A percentile compares a stretch with the other conserved stretches of the same genome.
These are phyloP conservation scores for Forpus xanthops DNA, from an alignment of 2,797 vertebrate species.

Conservation along the genomic window DNA sequence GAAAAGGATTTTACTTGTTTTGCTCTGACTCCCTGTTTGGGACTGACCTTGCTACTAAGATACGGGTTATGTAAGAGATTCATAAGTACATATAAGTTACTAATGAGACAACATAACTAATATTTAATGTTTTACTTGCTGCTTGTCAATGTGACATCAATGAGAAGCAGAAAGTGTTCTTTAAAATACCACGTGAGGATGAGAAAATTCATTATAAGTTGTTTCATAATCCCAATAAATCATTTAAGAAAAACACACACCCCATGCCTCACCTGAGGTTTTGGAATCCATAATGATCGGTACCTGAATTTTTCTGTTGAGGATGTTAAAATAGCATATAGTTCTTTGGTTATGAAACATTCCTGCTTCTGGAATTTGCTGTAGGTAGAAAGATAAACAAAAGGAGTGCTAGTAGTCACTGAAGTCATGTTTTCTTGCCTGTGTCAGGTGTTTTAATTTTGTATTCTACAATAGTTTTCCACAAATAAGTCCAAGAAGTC, in stretches of 20 bases:
- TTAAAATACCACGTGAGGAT: neutral
- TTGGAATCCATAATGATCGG: constrained; percentile 14
- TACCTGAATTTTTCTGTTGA: constrained; percentile 32
- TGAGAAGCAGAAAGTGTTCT: neutral
- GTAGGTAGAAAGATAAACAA: constrained; percentile 28
- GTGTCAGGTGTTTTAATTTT: neutral
- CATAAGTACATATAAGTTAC: neutral
- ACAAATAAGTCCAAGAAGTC: neutral
- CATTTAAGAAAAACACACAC: neutral
- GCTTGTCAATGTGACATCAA: neutral
- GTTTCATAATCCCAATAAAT: constrained; percentile 35
- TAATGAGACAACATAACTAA: neutral
- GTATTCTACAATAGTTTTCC: neutral
- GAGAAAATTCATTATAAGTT: neutral
- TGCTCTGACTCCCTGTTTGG: neutral
- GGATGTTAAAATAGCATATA: neutral
- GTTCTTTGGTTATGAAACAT: neutral
- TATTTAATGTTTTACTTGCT: constrained; percentile 11
- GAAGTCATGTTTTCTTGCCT: neutral
- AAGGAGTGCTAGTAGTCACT: neutral
- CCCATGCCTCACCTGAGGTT: constrained; percentile 15
- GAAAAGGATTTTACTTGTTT: neutral
- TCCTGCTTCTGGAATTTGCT: constrained; percentile 21
- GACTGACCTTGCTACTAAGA: neutral
- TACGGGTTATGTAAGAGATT: neutral